Percentiles rank a stretch among this genome's conserved stretches.
Evolutionary conservation across 92 coral and sea anemone species (phyloP).

Genomic region (Heliopora coerulea): DNA sequence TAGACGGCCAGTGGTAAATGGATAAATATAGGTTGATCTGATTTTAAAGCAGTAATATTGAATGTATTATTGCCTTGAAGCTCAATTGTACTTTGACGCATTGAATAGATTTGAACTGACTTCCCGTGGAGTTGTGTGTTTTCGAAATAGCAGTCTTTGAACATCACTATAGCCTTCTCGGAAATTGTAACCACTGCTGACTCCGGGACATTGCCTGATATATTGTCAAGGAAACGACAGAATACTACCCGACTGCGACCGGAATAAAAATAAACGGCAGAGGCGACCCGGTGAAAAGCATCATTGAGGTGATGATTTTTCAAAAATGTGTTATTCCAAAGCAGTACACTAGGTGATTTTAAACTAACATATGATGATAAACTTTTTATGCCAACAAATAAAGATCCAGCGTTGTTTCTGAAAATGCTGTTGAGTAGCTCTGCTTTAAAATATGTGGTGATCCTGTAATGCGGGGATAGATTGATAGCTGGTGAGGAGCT

Average conservation of each 20-base stretch:
- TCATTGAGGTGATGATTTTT: not conserved
- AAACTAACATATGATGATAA: not conserved
- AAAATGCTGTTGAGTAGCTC: not conserved
- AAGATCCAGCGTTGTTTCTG: not conserved
- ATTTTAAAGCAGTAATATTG: not conserved
- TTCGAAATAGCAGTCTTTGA: conserved; percentile 18
- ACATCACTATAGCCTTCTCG: not conserved
- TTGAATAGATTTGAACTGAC: not conserved
- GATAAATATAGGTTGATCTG: not conserved
- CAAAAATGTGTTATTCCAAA: not conserved
- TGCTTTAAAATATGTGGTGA: not conserved
- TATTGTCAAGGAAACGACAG: conserved; percentile 28
- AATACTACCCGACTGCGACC: not conserved
- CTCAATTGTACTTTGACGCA: not conserved
- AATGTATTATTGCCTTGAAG: not conserved
- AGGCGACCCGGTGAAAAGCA: too few relatives aligned
- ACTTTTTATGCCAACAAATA: not conserved
- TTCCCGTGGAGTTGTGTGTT: not conserved
- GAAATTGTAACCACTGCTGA: not conserved
- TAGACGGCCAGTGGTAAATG: not conserved
- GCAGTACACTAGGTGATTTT: not conserved
- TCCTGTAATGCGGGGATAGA: not conserved
- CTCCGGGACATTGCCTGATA: not conserved
- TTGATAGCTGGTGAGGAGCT: not conserved
- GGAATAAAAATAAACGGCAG: not conserved